These are phyloP conservation scores for Odontamblyopus lacepedii DNA, from an alignment of 2,797 vertebrate species.

Conservation along the genomic window DNA sequence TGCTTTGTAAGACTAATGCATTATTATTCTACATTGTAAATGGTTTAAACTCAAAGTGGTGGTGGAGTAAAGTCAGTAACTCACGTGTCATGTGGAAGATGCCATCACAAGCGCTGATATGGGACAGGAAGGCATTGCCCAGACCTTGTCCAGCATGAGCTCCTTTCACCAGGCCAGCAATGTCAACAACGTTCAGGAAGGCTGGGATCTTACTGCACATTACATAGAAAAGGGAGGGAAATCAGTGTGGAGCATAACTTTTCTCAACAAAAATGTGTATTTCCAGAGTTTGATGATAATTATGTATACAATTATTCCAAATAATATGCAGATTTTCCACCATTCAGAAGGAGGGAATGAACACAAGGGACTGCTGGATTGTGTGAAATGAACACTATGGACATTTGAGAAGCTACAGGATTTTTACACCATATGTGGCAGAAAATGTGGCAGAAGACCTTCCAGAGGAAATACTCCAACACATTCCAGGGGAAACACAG, in stretches of 20 bases:
- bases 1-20: too few species aligned
- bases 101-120: slow-evolving; percentile 92
- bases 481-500: too few species aligned
- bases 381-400: too few species aligned
- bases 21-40: too few species aligned
- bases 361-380: too few species aligned
- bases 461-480: too few species aligned
- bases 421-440: too few species aligned
- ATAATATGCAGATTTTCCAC: background rate
- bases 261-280: background rate
- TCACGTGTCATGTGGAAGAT: slow-evolving; percentile 96
- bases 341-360: too few species aligned
- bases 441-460: too few species aligned
- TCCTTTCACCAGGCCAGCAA: slow-evolving; percentile 94
- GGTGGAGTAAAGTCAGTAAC: slow-evolving; percentile 54
- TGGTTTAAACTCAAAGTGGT: too few species aligned
- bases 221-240: background rate
- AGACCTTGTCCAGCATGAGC: slow-evolving; percentile 93
- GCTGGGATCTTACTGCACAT: slow-evolving; percentile 91
- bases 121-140: slow-evolving; percentile 95
- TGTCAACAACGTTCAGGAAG: slow-evolving; percentile 95
- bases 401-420: too few species aligned
- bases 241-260: background rate
- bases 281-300: too few species aligned
- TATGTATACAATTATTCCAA: background rate